Percentiles rank a stretch among this genome's conserved stretches.
These are phyloP conservation scores for Lepidurus apus DNA, from an alignment of 1,140 invertebrate species.

Conservation along the genomic window DNA sequence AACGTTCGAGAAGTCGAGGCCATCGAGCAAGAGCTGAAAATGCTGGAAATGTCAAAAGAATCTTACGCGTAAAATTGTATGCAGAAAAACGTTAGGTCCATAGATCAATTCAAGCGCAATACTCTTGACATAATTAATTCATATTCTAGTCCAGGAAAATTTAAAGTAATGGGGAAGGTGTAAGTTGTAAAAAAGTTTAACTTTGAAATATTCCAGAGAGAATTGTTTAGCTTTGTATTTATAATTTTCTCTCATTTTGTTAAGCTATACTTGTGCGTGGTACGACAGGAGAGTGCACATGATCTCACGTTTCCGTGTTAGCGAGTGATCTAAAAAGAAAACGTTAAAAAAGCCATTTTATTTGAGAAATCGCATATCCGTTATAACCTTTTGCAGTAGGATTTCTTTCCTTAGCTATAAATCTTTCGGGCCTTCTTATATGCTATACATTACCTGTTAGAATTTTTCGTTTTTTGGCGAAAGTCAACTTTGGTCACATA, in stretches of 20 bases:
- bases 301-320: neutral
- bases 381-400: neutral
- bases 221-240: conserved; percentile 5
- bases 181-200: neutral
- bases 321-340: too few species aligned
- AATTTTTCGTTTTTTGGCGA: neutral
- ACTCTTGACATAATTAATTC: conserved; percentile 25
- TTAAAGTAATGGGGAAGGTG: neutral
- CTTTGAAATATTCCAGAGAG: neutral
- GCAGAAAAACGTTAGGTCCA: neutral
- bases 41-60: conserved; percentile 76
- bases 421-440: neutral
- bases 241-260: neutral
- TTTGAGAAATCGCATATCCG: neutral
- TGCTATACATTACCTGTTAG: neutral
- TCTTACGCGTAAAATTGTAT: conserved; percentile 65
- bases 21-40: conserved; percentile 63
- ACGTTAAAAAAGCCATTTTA: neutral
- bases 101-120: conserved; percentile 17
- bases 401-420: neutral
- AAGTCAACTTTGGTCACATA: neutral
- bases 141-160: neutral
- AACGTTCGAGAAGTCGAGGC: conserved; percentile 60
- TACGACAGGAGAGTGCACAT: neutral
- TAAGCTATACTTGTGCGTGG: neutral